Conservation (phyloP, 2,797 vertebrate genomes). For the Enteromius trimaculatus region DNA sequence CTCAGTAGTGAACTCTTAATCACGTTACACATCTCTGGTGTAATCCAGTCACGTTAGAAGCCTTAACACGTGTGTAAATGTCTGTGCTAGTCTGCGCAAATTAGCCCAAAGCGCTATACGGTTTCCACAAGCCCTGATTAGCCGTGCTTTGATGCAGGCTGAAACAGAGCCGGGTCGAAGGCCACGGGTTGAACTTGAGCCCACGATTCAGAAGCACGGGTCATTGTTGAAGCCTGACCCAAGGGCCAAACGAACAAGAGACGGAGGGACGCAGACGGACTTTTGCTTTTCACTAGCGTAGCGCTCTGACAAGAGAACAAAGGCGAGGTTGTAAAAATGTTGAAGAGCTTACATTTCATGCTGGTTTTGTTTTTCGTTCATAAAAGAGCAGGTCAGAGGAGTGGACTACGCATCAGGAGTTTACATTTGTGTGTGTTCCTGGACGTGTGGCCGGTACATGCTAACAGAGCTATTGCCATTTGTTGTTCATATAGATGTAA, state of each 20-base stretch:
- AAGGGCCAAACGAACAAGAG: conserved; percentile 16
- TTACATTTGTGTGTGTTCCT: background rate
- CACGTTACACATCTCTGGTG: conserved; percentile 51
- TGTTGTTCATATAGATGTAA: conserved; percentile 41
- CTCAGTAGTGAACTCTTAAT: conserved; percentile 42
- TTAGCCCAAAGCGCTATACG: conserved; percentile 45
- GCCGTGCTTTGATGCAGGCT: conserved; percentile 59
- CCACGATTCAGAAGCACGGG: conserved; percentile 43
- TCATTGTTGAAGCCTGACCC: conserved; percentile 49
- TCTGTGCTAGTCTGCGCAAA: conserved; percentile 29
- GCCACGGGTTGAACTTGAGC: conserved; percentile 55
- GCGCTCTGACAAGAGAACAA: conserved; percentile 59
- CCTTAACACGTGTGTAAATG: conserved; percentile 36
- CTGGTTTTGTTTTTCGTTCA: conserved; percentile 49
- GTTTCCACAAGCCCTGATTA: conserved; percentile 51
- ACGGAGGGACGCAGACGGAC: conserved; percentile 41
- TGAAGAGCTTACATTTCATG: conserved; percentile 50
- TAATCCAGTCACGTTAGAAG: conserved; percentile 45
- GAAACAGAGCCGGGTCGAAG: conserved; percentile 38
- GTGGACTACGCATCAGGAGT: conserved; percentile 40
- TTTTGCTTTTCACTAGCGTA: conserved; percentile 51
- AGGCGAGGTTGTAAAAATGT: conserved; percentile 54
- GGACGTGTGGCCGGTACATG: background rate
- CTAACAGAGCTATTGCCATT: conserved; percentile 17
- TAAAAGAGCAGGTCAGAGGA: conserved; percentile 44